Evolutionary conservation across 2,113 vertebrate species (phyloP).

Genomic region (Neolamprologus kungweensis): DNA sequence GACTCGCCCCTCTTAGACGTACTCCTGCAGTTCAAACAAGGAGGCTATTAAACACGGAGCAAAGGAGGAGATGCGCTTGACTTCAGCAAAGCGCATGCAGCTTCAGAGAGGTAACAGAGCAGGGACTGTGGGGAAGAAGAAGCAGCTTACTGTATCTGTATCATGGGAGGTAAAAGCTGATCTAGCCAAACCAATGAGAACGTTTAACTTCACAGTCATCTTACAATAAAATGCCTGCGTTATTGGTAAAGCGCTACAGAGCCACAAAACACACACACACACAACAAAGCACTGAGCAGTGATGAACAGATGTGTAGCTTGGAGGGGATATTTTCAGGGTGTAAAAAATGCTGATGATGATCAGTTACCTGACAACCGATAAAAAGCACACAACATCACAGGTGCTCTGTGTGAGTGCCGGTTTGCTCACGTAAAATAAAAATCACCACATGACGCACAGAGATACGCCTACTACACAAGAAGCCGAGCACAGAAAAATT

Average conservation of each 20-base stretch:
- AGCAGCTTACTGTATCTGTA: neutral
- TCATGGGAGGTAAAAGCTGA: neutral
- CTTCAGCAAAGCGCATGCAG: conserved; percentile 32
- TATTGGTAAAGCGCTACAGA: neutral
- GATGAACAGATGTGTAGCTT: neutral
- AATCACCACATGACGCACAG: neutral
- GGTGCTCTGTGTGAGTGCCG: neutral
- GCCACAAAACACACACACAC: neutral
- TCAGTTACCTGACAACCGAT: neutral
- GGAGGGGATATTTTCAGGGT: neutral
- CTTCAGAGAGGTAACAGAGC: neutral
- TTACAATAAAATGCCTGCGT: conserved; percentile 19
- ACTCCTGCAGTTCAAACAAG: conserved; percentile 69
- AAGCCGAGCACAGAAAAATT: neutral
- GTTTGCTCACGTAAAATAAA: neutral
- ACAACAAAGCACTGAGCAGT: conserved; percentile 8
- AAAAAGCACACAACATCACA: neutral
- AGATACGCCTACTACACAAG: neutral
- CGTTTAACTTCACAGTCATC: conserved; percentile 21
- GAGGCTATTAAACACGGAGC: neutral
- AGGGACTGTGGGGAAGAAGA: neutral
- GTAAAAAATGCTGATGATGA: neutral
- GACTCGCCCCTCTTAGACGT: conserved; percentile 91
- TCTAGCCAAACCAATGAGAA: conserved; percentile 15
- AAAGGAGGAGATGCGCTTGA: neutral